Evolutionary conservation across 2,797 vertebrate genomes (phyloP).

Genomic region (Crenichthys baileyi): DNA sequence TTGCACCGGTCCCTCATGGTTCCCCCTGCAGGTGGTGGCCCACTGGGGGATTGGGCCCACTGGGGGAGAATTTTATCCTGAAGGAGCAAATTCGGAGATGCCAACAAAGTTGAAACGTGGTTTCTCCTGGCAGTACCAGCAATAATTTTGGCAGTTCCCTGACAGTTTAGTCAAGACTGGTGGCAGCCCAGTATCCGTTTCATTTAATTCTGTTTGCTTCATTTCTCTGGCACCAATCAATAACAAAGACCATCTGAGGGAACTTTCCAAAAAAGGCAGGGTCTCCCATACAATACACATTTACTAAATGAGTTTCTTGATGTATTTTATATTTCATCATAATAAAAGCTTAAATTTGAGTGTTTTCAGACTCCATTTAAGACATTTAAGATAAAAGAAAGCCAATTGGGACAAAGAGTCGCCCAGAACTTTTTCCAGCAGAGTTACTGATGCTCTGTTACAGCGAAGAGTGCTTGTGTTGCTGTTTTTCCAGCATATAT

Average conservation of each 20-base stretch:
- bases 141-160: background rate
- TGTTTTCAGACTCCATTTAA: background rate
- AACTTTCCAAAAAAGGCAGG: background rate
- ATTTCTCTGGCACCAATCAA: background rate
- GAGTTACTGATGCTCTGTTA: background rate
- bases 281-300: background rate
- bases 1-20: too few species aligned
- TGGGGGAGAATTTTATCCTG: background rate
- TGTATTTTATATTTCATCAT: slow-evolving; percentile 4
- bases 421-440: background rate
- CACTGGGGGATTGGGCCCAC: too few species aligned
- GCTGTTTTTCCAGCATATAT: background rate
- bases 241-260: background rate
- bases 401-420: background rate
- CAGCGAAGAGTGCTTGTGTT: background rate
- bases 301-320: background rate
- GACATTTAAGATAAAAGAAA: background rate
- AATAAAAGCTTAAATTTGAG: background rate
- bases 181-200: background rate
- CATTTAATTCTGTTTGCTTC: background rate
- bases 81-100: background rate
- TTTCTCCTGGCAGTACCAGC: background rate
- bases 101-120: background rate
- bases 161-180: background rate
- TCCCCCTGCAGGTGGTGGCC: too few species aligned